A percentile compares a stretch with the other conserved stretches of the same genome.
These are phyloP conservation scores for Metopia argyrocephala DNA, from an alignment of 2,888 invertebrate genomes.

Conservation along the genomic window DNA sequence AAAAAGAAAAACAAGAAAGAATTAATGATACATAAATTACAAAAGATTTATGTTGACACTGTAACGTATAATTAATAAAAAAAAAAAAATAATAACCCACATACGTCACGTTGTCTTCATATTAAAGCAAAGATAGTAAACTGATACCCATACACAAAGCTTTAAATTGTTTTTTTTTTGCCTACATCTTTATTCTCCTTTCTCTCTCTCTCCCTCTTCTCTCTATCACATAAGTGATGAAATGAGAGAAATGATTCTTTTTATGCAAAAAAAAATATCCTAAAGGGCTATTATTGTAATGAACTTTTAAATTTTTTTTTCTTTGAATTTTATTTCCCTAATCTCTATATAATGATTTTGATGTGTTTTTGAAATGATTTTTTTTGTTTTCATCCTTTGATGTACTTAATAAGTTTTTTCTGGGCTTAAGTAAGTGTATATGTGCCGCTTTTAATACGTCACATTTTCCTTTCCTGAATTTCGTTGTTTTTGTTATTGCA, in stretches of 20 bases:
- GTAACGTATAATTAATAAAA: constrained; percentile 38
- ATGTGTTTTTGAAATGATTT: constrained; percentile 33
- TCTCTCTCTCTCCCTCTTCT: not conserved
- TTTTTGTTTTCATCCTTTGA: not conserved
- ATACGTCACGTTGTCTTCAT: constrained; percentile 34
- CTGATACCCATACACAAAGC: not conserved
- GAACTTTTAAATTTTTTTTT: not conserved
- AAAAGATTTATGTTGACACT: not conserved
- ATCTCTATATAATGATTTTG: constrained; percentile 28
- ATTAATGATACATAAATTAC: not conserved
- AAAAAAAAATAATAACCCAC: constrained; percentile 14
- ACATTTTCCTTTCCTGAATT: too few species aligned
- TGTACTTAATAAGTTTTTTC: not conserved
- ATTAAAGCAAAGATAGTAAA: not conserved
- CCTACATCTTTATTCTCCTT: not conserved
- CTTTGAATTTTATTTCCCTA: not conserved
- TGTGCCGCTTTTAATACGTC: too few species aligned
- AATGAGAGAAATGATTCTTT: not conserved
- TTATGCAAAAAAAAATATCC: not conserved
- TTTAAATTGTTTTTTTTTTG: too few species aligned
- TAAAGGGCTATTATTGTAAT: not conserved
- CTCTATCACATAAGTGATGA: not conserved
- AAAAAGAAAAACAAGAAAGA: not conserved
- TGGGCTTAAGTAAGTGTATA: not conserved
- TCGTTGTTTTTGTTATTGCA: too few species aligned